Evolutionary conservation across 2,113 vertebrate species (phyloP).

Genomic region (Pteropus alecto): DNA sequence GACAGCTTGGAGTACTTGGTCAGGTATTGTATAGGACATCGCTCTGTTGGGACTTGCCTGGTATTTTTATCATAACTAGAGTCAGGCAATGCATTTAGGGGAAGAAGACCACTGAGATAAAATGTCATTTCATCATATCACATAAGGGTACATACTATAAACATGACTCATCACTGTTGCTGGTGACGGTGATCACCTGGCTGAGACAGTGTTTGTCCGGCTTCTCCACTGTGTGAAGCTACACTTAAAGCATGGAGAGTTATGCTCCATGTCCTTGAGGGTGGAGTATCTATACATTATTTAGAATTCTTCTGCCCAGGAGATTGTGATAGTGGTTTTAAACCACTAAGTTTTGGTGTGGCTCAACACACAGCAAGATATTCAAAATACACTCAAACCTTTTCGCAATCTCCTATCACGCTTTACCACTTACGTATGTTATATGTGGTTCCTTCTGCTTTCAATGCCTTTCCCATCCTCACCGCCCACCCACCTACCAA

Average conservation of each 20-base stretch:
- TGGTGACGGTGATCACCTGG: neutral
- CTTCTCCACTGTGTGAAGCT: neutral
- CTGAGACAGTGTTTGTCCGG: neutral
- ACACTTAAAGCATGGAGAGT: neutral
- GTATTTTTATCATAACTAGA: neutral
- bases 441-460: neutral
- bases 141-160: neutral
- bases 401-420: neutral
- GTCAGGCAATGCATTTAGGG: neutral
- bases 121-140: neutral
- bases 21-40: neutral
- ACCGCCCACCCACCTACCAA: neutral
- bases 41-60: too few relatives aligned
- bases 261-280: neutral
- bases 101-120: neutral
- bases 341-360: neutral
- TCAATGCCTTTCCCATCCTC: neutral
- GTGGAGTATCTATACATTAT: neutral
- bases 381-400: neutral
- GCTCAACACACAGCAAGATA: neutral
- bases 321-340: neutral
- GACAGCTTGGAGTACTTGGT: neutral
- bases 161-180: neutral
- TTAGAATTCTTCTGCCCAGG: neutral
- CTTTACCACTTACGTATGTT: neutral